Evolutionary conservation across 2,888 invertebrate species (phyloP).

Genomic region (Acanthoscelides obtectus): DNA sequence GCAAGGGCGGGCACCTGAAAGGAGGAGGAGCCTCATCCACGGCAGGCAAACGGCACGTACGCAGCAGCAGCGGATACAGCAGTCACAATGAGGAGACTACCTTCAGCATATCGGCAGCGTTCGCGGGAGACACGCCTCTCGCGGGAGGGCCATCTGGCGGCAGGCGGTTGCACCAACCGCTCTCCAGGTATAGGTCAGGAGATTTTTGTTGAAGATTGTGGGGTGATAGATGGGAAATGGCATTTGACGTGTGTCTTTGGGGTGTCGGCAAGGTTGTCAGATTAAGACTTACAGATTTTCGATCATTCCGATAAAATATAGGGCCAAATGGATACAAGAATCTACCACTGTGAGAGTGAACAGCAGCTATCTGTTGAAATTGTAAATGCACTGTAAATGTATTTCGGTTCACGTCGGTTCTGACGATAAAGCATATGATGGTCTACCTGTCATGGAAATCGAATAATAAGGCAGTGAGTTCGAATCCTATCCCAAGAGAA

Average conservation of each 20-base stretch:
- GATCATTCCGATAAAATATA: too few species aligned
- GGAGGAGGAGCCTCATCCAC: slow-evolving; percentile 58
- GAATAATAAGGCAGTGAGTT: too few species aligned
- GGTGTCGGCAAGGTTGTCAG: too few species aligned
- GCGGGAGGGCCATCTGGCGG: background rate
- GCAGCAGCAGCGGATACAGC: slow-evolving; percentile 76
- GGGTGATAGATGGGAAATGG: background rate
- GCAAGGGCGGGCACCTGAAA: slow-evolving; percentile 58
- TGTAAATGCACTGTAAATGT: too few species aligned
- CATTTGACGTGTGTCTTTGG: background rate
- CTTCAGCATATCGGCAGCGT: slow-evolving; percentile 74
- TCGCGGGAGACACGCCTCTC: background rate
- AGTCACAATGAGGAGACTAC: slow-evolving; percentile 83
- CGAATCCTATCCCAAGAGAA: too few species aligned
- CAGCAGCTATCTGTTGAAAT: too few species aligned
- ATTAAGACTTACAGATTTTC: too few species aligned
- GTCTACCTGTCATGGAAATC: too few species aligned
- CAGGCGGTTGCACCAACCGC: background rate
- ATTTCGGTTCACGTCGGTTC: too few species aligned
- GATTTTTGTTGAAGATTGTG: background rate
- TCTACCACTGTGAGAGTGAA: too few species aligned
- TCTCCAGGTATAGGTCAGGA: background rate
- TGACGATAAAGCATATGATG: too few species aligned
- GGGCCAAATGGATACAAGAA: too few species aligned
- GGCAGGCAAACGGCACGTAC: slow-evolving; percentile 64